A percentile compares a stretch with the other conserved stretches of the same genome.
Evolutionary conservation across 2,797 vertebrate genomes (phyloP).

Genomic region (Betta splendens): DNA sequence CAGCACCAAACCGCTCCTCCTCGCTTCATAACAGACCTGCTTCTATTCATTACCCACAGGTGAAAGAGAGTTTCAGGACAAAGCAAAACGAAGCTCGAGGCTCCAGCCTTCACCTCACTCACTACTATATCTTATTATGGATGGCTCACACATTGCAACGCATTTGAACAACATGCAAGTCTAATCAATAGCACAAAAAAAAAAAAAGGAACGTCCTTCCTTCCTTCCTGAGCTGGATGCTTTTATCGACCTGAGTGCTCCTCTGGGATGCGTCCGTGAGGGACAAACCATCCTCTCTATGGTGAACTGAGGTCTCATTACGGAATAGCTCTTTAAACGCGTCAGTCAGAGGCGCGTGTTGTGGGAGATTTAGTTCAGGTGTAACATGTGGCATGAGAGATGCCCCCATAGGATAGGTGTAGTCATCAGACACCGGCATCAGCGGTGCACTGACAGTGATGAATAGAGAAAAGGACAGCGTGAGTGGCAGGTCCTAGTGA

Average conservation of each 20-base stretch:
- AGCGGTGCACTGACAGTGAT: slow-evolving; percentile 75
- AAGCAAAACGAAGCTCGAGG: slow-evolving; percentile 42
- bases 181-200: slow-evolving; percentile 61
- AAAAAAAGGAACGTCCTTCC: slow-evolving; percentile 39
- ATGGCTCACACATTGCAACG: slow-evolving; percentile 35
- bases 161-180: slow-evolving; percentile 64
- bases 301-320: slow-evolving; percentile 40
- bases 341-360: slow-evolving; percentile 41
- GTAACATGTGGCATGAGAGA: slow-evolving; percentile 55
- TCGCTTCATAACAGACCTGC: slow-evolving; percentile 43
- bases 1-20: slow-evolving; percentile 39
- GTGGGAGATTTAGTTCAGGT: slow-evolving; percentile 50
- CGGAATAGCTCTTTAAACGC: slow-evolving; percentile 49
- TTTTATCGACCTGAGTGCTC: slow-evolving; percentile 62
- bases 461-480: slow-evolving; percentile 70
- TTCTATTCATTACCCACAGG: slow-evolving; percentile 64
- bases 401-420: slow-evolving; percentile 51
- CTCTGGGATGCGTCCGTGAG: slow-evolving; percentile 27
- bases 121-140: slow-evolving; percentile 44
- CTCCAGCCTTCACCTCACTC: slow-evolving; percentile 58
- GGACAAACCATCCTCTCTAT: slow-evolving; percentile 13
- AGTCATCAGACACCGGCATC: slow-evolving; percentile 61
- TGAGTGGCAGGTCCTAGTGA: slow-evolving; percentile 76
- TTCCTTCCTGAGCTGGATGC: slow-evolving; percentile 54
- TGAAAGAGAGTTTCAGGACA: slow-evolving; percentile 45